Base-by-base conservation (phyloP, 2,113 vertebrate genomes). In the Erinaceus europaeus region DNA sequence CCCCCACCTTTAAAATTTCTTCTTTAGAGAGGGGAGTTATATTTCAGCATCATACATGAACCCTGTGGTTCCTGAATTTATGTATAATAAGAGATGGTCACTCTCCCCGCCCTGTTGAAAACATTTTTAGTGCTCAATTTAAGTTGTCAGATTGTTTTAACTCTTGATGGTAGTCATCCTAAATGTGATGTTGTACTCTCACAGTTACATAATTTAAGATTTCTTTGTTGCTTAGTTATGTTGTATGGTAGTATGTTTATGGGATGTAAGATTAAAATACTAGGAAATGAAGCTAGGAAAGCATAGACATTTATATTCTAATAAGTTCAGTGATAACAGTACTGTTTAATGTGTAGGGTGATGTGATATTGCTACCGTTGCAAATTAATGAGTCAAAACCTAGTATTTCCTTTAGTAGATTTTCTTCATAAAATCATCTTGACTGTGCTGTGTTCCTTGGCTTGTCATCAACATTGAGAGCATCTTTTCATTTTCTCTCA, bases 401-500 rank as follows among this genome's bases (percentile, higher is more conserved):
- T 61, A 77, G 23, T 62, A 29, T 65, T 84, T 84, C 73, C 38
- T 50, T 84, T 18, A 68, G 53, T 91, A 77, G 29, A 32, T 90
- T 93, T 75, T 89, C 20, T 65, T 91, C 64, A 88, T 93, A 86
- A 89, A 88, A 76, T 83, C 85, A 88, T 85, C 59, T 88, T 93
- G 79, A 77, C 55, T 91, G 57, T 94, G 65, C 61, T 75, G 71
- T 91, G 48, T 93, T 91, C 72, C 42, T 89, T 91, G 53, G 87
- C 48, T 91, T 95, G n/a, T 84, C 89, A 90, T 94, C 68, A 88
- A 23, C 87, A 82, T 85, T 78, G 42, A 88, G 74, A 85, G 52
- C 80, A 80, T 91, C 89, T 88, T 94, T 74, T 87, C 61, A 32
- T 78, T 94, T 91, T 92, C 25, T 73, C 32, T 94, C 79, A 80